Base-by-base conservation (phyloP, 2,113 vertebrate species). In the Dissostichus mawsoni region DNA sequence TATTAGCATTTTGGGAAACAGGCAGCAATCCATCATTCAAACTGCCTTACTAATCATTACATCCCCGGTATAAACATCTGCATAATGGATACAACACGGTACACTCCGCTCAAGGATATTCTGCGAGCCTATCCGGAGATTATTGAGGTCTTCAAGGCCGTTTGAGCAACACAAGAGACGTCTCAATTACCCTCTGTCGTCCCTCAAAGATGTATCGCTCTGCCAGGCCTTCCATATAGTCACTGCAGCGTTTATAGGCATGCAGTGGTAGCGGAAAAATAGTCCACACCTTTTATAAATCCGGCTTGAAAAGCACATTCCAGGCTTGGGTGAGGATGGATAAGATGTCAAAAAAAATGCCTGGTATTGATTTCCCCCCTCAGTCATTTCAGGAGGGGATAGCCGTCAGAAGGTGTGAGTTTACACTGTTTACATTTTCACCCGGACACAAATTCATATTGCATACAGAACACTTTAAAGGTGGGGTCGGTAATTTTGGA, bases 1-100 rank as follows among this genome's bases (percentile, higher is more conserved):
- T 81, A 85, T 89, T 87, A 75, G 78, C 78, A 88, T 90, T 82
- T 86, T 83, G 50, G 44, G 3, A 70, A 83, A 74, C 29, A 1
- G 44, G 53, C 79, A 75, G 80, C 67, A 66, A 90, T 92, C 75
- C 75, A 84, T 92, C 82, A 79, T 69, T 48, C 33, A 63, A 69
- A 73, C 45, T 1, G 4, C 78, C 76, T 83, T 84, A 36, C 56
- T 84, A 82, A 80, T 88, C 81, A 90, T 87, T 80, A 77, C 68
- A 88, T 90, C 79, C 36, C 76, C 6, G 4, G 53, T 51, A 82
- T 85, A 89, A 87, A 87, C 80, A 87, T 69, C 76, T 80, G 64
- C 50, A 55, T 85, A 84, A 87, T 83, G 56, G 67, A 69, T 56
- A 74, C 66, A 76, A 65, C 64, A 16, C 61, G 50, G 50, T 69